phyloP scores from a whole-genome alignment of 2,888 invertebrate species.

The Steinernema carpocapsae region DNA sequence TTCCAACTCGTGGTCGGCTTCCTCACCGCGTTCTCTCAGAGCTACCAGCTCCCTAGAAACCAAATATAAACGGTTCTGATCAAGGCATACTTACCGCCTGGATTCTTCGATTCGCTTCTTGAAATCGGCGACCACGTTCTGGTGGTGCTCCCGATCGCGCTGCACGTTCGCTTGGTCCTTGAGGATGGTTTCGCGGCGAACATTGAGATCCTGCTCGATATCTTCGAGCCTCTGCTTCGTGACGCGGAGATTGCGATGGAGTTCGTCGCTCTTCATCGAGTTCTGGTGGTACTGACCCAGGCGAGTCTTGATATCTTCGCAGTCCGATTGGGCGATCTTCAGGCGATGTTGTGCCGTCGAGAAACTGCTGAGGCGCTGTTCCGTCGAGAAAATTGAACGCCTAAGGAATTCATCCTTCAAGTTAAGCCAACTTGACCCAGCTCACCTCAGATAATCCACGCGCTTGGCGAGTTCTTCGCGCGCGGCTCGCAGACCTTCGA shows the following conservation, averaged over 20 bases:
- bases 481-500: neutral
- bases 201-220: neutral
- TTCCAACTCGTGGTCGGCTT: conserved; percentile 8
- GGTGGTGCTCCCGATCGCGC: neutral
- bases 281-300: neutral
- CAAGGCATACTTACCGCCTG: neutral
- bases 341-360: neutral
- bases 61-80: too few species aligned
- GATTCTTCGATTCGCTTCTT: neutral
- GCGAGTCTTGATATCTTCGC: neutral
- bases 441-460: neutral
- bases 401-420: too few species aligned
- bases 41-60: neutral
- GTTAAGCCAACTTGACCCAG: neutral
- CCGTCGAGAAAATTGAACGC: neutral
- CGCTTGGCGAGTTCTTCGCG: neutral
- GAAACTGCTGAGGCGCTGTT: neutral
- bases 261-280: conserved; percentile 6
- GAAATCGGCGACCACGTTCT: neutral
- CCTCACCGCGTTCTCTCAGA: neutral
- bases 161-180: neutral
- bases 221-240: neutral
- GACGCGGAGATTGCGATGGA: neutral
- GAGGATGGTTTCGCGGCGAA: neutral
- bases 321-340: neutral